These are phyloP conservation scores for Drosophila ananassae DNA, from an alignment of 1,140 invertebrate species.

Conservation along the genomic window DNA sequence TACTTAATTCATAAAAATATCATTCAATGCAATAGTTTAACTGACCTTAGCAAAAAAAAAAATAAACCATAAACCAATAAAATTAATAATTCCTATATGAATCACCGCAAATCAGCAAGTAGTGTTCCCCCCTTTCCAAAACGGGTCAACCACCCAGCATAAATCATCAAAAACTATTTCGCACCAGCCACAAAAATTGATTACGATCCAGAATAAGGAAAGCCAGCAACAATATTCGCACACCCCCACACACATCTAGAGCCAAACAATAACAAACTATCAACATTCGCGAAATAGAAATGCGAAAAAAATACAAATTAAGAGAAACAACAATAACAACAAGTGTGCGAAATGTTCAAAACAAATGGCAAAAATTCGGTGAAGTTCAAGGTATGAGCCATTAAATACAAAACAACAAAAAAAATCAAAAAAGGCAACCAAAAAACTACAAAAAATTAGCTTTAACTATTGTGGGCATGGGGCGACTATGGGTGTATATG, in stretches of 20 bases:
- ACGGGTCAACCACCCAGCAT: slow-evolving; percentile 10
- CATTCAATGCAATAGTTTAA: no score
- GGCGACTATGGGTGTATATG: slow-evolving; percentile 10
- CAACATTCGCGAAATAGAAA: slow-evolving; percentile 67
- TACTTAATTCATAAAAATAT: background rate
- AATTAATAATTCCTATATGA: slow-evolving; percentile 3
- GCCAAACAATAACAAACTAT: slow-evolving; percentile 54
- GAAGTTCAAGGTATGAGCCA: slow-evolving; percentile 82
- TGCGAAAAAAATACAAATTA: slow-evolving; percentile 59
- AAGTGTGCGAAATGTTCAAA: slow-evolving; percentile 70
- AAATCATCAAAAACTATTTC: slow-evolving; percentile 51
- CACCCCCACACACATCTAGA: slow-evolving; percentile 30
- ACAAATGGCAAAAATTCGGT: slow-evolving; percentile 83
- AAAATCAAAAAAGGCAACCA: slow-evolving; percentile 13
- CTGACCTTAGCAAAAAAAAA: background rate
- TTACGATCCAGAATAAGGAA: slow-evolving; percentile 26
- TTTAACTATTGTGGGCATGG: slow-evolving; percentile 35
- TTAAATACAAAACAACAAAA: slow-evolving; percentile 54
- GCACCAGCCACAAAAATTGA: slow-evolving; percentile 31
- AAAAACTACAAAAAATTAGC: slow-evolving; percentile 30
- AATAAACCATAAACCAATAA: background rate
- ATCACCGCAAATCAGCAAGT: slow-evolving; percentile 24
- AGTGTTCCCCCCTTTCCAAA: slow-evolving; percentile 32
- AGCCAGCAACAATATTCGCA: slow-evolving; percentile 50
- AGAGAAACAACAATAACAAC: slow-evolving; percentile 33